Percentiles rank a stretch among this genome's conserved stretches.
Conservation (phyloP, 2,113 vertebrate species). For the Phrynosoma platyrhinos region DNA sequence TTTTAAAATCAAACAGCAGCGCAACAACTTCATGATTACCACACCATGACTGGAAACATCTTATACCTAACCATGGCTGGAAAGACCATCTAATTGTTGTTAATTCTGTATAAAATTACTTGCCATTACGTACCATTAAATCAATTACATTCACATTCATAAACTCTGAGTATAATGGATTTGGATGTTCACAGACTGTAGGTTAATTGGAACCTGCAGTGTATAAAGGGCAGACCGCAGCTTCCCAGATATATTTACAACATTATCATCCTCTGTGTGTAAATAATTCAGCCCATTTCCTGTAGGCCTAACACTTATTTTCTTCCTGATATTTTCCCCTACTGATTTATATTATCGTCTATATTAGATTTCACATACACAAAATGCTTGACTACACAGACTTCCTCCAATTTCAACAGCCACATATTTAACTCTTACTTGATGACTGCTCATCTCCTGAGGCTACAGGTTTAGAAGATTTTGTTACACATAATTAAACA, state of each 20-base stretch:
- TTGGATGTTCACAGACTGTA: constrained; percentile 35
- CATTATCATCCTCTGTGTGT: constrained; percentile 19
- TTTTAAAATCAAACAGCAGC: background rate
- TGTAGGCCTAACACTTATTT: constrained; percentile 23
- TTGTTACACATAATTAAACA: constrained; percentile 38
- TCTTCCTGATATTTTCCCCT: constrained; percentile 13
- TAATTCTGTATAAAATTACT: constrained; percentile 18
- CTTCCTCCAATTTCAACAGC: constrained; percentile 29
- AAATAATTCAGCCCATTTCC: constrained; percentile 30
- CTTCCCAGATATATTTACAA: background rate
- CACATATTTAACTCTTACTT: constrained; percentile 10
- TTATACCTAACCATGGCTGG: background rate
- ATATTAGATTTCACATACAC: background rate
- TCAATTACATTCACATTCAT: constrained; percentile 39
- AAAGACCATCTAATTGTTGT: constrained; percentile 3
- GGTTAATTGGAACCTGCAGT: constrained; percentile 40
- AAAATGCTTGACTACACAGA: constrained; percentile 19
- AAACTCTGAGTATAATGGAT: background rate
- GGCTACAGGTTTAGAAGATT: constrained; percentile 21
- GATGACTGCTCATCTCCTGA: background rate
- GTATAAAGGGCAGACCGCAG: background rate
- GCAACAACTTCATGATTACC: background rate
- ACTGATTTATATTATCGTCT: background rate
- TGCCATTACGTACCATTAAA: constrained; percentile 29
- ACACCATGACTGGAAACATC: background rate